Base-by-base conservation (phyloP, 2,113 vertebrate species). In the Hystrix brachyura region DNA sequence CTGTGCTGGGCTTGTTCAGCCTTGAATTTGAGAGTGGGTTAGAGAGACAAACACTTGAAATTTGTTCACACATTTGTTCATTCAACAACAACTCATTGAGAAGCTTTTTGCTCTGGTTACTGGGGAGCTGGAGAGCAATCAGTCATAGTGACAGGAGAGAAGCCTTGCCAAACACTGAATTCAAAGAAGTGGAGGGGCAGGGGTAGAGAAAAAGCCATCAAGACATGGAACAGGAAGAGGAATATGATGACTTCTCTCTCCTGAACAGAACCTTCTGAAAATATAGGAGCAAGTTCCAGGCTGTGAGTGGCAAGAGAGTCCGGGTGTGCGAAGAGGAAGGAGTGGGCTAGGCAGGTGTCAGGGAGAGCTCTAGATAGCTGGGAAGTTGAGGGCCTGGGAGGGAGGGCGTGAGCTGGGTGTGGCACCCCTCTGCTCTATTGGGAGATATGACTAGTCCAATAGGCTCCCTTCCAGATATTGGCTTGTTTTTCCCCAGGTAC, bases 401-500 rank as follows among this genome's bases (percentile, higher is more conserved):
- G 32, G 48, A 32, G 25, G n/a, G 1, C 15, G 34, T 5, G 15
- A 91, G 46, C 34, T 19, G 4, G 38, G 29, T 7, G 21, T 53
- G 87, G 32, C 43, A 62, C 71, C 15, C 27, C 55, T 81, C 71
- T 90, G 60, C n/a, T 29, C 15, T 53, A 15, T 55, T 15, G 15
- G 48, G 38, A 38, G 59, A 29, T 19, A 55, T 62, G 43, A 27
- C 43, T 27, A 19, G 46, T 29, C 27, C 51, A 17, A 5, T 5
- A 34, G 48, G 9, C 38, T 84, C n/a, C 32, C 0, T 43, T 12
- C 79, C 46, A 38, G 34, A 34, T 51, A 43, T 25, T 51, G n/a
- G 76, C n/a, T 78, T 81, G 2, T 34, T 92, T 7, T 0, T 89
- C 72, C 71, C 9, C 98, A 99, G 99, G 97, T 99, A 72, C 85